phyloP scores from a whole-genome alignment of 2,113 vertebrate genomes.

The Gnathonemus longibarbis region DNA sequence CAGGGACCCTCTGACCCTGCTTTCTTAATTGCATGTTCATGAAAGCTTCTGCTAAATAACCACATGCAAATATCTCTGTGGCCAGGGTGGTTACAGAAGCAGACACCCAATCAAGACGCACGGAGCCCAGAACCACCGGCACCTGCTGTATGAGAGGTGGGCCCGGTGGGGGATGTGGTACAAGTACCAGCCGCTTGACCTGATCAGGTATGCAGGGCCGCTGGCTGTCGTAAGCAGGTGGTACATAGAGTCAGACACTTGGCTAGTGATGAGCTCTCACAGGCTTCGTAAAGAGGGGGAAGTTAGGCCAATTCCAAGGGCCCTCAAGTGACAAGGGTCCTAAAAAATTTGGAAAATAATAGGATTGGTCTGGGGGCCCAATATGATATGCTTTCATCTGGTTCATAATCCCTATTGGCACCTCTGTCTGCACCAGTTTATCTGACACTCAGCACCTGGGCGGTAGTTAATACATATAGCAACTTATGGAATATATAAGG shows the following conservation, averaged over 20 bases:
- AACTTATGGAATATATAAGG: background rate
- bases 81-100: slow-evolving; percentile 90
- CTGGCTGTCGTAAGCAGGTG: background rate
- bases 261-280: background rate
- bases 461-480: background rate
- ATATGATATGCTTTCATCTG: background rate
- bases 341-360: background rate
- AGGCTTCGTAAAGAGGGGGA: background rate
- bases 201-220: slow-evolving; percentile 77
- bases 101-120: slow-evolving; percentile 91
- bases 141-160: slow-evolving; percentile 93
- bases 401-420: background rate
- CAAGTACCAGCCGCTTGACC: slow-evolving; percentile 93
- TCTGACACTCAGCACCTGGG: background rate
- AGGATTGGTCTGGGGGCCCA: background rate
- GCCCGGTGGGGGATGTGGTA: slow-evolving; percentile 99
- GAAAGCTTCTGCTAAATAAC: background rate
- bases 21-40: background rate
- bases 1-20: background rate
- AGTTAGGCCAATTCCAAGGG: background rate
- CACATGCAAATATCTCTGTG: background rate
- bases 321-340: background rate
- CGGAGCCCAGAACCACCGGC: slow-evolving; percentile 90
- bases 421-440: background rate
- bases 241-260: background rate